Conservation (phyloP, 2,113 vertebrate species). For the Centropus unirufus region DNA sequence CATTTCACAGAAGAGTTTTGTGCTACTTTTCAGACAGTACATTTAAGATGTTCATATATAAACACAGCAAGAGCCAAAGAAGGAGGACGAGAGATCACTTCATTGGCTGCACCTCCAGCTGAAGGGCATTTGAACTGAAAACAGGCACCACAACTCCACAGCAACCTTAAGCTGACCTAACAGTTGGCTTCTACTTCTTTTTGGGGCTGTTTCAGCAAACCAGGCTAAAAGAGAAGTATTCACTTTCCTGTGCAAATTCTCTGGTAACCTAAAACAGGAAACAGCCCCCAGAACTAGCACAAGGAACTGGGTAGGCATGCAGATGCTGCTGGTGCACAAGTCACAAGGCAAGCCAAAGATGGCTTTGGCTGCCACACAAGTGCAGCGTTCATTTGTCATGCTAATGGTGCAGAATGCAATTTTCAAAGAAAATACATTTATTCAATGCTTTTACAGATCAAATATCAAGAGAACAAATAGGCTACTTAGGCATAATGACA, state of each 20-base stretch:
- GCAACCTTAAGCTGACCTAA: neutral
- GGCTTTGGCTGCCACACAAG: neutral
- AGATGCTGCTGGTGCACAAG: neutral
- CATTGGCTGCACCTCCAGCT: neutral
- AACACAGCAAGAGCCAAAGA: neutral
- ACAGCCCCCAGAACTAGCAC: neutral
- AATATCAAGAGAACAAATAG: neutral
- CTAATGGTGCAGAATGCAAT: neutral
- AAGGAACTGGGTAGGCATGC: neutral
- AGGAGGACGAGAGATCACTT: neutral
- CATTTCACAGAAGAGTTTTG: accelerated
- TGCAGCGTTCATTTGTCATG: accelerated
- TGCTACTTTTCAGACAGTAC: neutral
- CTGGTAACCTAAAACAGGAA: neutral
- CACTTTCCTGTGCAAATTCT: neutral
- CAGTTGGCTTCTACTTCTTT: neutral
- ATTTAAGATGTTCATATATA: accelerated
- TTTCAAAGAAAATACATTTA: neutral
- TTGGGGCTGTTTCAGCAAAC: neutral
- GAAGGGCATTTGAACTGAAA: neutral
- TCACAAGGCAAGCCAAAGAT: accelerated
- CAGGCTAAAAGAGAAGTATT: neutral
- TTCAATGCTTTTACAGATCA: neutral
- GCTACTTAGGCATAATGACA: neutral
- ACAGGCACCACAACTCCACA: neutral